Base-by-base conservation (phyloP, 2,888 invertebrate species). In the Archips crataeganus region DNA sequence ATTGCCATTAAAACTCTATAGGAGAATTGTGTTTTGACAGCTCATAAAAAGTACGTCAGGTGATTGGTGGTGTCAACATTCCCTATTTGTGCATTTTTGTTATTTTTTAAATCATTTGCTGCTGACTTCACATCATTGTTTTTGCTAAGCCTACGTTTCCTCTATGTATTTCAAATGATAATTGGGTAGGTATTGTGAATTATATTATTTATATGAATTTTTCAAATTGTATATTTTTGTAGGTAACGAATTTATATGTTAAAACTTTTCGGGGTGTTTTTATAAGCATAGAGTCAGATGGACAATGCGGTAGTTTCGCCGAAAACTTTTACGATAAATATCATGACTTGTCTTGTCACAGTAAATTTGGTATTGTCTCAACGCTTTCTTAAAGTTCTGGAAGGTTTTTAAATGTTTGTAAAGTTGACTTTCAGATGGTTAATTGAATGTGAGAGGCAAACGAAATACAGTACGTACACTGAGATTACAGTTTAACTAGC, bases 231-330 rank as follows among this genome's bases (percentile, higher is more conserved):
- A 74, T 74, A 74, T 74, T 74, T 74, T 74, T 74, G 74, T 74
- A 74, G 74, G 60, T 69, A 68, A 70, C 69, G 74, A 74, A 74
- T 74, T 74, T 74, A 70, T 74, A 74, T 70, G 69, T 74, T 64
- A 60, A 74, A 36, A 59, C 32, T 57, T 72, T 49, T 70, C 34
- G 47, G 59, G 34, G 42, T 49, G 62, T 74, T 65, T 74, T 36
- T 70, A 59, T 9, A 47, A 57, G 63, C 63, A n/a, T n/a, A n/a
- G n/a, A n/a, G n/a, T n/a, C 57, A 32, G 15, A 54, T 57, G 57
- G 65, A 61, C 60, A 0, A 34, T 36, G 47, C 36, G 51, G 54
- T 54, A 5, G 23, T 54, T 54, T 9, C 6, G 15, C 23, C 9
- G 8, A 9, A 23, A n/a, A 6, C 11, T 51, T 11, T 6, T 4